Evolutionary conservation across 1,140 invertebrate genomes (phyloP), one percentile per base, ranked within the genome.

Genomic region (Microplitis demolitor): DNA sequence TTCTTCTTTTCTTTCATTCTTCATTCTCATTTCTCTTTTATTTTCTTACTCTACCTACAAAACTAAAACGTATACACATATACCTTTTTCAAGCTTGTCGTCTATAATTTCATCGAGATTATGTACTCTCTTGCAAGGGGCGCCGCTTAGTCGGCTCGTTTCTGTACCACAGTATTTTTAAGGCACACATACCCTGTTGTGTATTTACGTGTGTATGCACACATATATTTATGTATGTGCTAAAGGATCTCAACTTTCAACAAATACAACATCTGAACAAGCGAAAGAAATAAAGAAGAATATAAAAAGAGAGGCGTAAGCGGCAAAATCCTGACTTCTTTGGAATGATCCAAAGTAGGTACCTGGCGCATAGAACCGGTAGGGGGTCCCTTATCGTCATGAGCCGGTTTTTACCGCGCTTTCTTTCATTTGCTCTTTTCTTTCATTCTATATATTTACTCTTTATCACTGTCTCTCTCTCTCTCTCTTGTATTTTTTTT

Each of bases 391-490:
- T 68, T 78, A 80, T 78, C 81, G 77, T 82, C 75, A 76, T 70
- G 78, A 83, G 82, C 83, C 83, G 82, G 83, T 84, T 84, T 81
- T 84, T 82, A 78, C 79, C 79, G 79, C 77, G 77, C 77, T 74
- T 60, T 58, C 79, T 83, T 82, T 80, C 79, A 81, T 81, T 45
- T 80, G 67, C 71, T 60, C 58, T 33, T 24, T 24, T 66, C 69
- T 45, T 45, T 45, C 6, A 45, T 45, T 11, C 39, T 45, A 6
- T 9, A 11, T 45, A 45, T 24, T 24, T 2, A 24, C 24, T 24
- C 24, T 24, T 24, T 24, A 24, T 24, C 24, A 24, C 24, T 24
- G 24, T 24, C 24, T 24, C 61, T 66, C 58, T 37, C 72, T 51
- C 54, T 63, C 16, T 53, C 4, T 1, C n/a, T 45, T 9, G 39